phyloP scores from a whole-genome alignment of 1,140 invertebrate genomes.

The Drosophila bipectinata region DNA sequence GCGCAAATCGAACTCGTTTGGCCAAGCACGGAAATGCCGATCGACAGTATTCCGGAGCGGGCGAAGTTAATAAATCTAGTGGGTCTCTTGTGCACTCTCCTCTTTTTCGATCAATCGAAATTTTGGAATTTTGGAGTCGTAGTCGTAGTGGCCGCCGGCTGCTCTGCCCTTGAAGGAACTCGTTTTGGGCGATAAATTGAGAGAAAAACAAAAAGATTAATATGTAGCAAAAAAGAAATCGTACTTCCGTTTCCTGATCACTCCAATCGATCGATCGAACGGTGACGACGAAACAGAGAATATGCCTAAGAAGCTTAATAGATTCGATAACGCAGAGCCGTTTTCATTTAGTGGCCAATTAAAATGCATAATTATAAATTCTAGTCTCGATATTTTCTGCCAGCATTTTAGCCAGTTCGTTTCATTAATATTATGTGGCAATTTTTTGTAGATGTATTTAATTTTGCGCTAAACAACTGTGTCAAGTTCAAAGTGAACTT shows the following conservation, averaged over 20 bases:
- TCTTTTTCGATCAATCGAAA: conserved; percentile 33
- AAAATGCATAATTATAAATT: conserved; percentile 55
- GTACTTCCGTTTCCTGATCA: conserved; percentile 78
- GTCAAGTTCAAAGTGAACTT: conserved; percentile 69
- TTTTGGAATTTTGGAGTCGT: conserved; percentile 30
- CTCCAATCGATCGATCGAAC: conserved; percentile 39
- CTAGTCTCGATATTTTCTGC: conserved; percentile 41
- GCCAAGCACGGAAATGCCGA: conserved; percentile 58
- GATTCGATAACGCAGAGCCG: conserved; percentile 30
- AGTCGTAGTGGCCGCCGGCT: conserved; percentile 61
- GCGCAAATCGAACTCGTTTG: conserved; percentile 72
- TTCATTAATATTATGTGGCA: conserved; percentile 20
- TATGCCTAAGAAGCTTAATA: conserved; percentile 50
- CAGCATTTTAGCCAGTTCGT: conserved; percentile 25
- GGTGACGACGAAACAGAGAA: conserved; percentile 45
- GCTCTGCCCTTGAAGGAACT: conserved; percentile 69
- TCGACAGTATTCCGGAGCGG: conserved; percentile 5
- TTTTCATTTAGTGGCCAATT: conserved; percentile 52
- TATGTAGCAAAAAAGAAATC: conserved; percentile 49
- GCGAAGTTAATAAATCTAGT: conserved; percentile 34
- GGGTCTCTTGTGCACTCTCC: conserved; percentile 28
- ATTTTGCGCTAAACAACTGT: conserved; percentile 48
- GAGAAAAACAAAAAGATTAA: conserved; percentile 64
- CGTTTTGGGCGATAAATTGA: conserved; percentile 54
- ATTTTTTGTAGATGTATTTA: conserved; percentile 17